These are phyloP conservation scores for Callocephalon fimbriatum DNA, from an alignment of 2,113 vertebrate species.

Conservation along the genomic window DNA sequence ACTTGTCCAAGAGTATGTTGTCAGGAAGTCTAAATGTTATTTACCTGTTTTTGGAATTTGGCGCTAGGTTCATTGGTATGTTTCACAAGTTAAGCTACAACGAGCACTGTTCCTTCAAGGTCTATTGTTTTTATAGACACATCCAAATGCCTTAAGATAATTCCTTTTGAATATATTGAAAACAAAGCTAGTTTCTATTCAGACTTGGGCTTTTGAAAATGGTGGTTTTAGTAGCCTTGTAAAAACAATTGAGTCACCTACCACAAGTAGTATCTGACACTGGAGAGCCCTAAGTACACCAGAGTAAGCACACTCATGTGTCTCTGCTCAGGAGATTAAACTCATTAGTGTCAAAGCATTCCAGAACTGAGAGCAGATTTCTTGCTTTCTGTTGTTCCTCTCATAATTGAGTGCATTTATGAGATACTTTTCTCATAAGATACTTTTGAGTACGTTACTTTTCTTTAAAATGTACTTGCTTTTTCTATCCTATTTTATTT, in stretches of 20 bases:
- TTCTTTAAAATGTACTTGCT: background rate
- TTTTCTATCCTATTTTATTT: background rate
- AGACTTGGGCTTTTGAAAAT: background rate
- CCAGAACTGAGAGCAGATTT: background rate
- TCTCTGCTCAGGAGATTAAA: background rate
- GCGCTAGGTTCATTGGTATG: rapidly evolving
- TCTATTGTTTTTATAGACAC: background rate
- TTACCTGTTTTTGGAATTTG: background rate
- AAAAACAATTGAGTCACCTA: background rate
- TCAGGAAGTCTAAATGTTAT: background rate
- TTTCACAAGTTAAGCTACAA: background rate
- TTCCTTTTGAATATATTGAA: background rate
- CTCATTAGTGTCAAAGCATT: background rate
- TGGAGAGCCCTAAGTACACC: background rate
- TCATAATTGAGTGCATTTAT: background rate
- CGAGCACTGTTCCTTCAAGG: background rate
- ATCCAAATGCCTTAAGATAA: background rate
- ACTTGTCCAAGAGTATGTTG: background rate
- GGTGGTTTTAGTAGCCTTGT: background rate
- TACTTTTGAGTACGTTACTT: background rate
- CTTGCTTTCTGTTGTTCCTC: background rate
- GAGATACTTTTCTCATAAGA: background rate
- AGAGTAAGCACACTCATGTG: rapidly evolving
- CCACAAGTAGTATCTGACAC: background rate
- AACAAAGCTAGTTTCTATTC: background rate